Evolutionary conservation across 2,113 vertebrate species (phyloP), one percentile per base, ranked within the genome.

Genomic region (Cyphomyrus plagiostoma): DNA sequence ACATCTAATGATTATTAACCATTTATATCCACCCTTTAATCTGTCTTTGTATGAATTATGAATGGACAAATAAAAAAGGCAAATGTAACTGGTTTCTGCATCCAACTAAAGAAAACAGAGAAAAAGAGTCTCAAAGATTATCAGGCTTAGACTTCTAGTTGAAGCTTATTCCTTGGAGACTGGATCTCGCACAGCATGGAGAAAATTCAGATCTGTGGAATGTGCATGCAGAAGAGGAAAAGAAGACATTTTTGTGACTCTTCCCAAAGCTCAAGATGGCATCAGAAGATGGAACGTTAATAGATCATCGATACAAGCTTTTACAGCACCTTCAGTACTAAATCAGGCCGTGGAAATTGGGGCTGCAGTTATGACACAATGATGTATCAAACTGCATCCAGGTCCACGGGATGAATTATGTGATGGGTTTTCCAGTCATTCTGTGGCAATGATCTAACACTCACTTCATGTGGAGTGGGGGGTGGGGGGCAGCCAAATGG

Each of bases 401-500:
- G 82, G 19, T 45, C 39, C 82, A 84, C 9, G 3, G 39, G 8
- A 46, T 48, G 45, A 48, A 23, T 46, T 48, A 93, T 94, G 93
- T 95, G 95, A 94, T 93, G 93, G 91, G 70, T 46, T 56, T 93
- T 88, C 89, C 92, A 90, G 91, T 90, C 92, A 92, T 94, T 93
- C 95, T 90, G 95, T 62, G 30, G 6, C 56, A 88, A 42, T 45
- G 53, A 66, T 66, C 49, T 95, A 96, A 96, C 94, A 91, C 91
- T 91, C 90, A 90, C 87, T 91, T 92, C 35, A 45, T 62, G n/a
- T 93, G 95, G 92, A 94, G 92, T 94, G 89, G 70, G 90, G 62
- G 90, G 91, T 10, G 48, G 93, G 49, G 91, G 92, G 94, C 92
- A 92, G 89, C 56, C 58, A 52, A 82, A 56, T 58, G 84, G 17